These are phyloP conservation scores for Mus musculus DNA, from an alignment of 2,113 vertebrate species.

Conservation along the genomic window GRCm39 chr7:141318001-141318500, in stretches of 20 bases:
- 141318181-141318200: background rate
- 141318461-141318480: rapidly evolving
- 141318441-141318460: background rate
- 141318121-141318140: background rate
- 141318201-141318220: background rate
- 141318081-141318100: background rate
- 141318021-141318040: background rate
- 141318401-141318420: background rate
- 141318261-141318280: background rate
- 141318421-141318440: background rate
- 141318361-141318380: background rate
- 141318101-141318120: background rate
- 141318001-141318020: too few species aligned
- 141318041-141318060: too few species aligned
- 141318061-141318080: background rate
- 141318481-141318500: background rate
- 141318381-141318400: background rate
- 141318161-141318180: background rate
- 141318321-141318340: background rate
- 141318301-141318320: background rate
- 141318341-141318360: background rate
- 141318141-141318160: background rate
- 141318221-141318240: background rate
- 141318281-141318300: background rate
- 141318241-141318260: background rate